phyloP scores from a whole-genome alignment of 2,797 vertebrate species.

The Ctenopoma multispine region DNA sequence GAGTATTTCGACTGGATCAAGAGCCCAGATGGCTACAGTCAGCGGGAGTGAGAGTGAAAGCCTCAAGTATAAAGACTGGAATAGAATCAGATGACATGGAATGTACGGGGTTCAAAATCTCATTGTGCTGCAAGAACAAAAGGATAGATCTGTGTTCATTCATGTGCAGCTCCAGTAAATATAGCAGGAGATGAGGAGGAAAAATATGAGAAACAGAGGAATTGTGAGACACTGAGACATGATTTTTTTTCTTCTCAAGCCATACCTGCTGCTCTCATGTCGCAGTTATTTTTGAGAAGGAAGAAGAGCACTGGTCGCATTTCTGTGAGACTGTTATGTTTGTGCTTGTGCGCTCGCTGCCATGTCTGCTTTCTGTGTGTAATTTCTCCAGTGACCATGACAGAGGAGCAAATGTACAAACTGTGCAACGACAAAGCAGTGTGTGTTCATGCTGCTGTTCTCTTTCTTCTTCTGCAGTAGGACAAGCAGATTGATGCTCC shows the following conservation, averaged over 20 bases:
- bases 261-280: conserved; percentile 28
- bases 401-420: conserved; percentile 51
- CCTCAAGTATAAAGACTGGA: conserved; percentile 56
- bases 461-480: conserved; percentile 51
- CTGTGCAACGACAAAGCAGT: conserved; percentile 36
- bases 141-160: conserved; percentile 35
- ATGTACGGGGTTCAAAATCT: conserved; percentile 52
- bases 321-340: conserved; percentile 22
- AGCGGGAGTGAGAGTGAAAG: conserved; percentile 52
- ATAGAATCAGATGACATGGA: conserved; percentile 58
- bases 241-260: neutral
- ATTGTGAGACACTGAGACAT: conserved; percentile 9
- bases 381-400: conserved; percentile 58
- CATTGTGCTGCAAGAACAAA: conserved; percentile 49
- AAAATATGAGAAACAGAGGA: conserved; percentile 14
- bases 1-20: conserved; percentile 65
- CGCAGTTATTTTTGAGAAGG: conserved; percentile 15
- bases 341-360: conserved; percentile 22
- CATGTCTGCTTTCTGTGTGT: conserved; percentile 28
- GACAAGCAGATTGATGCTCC: conserved; percentile 71
- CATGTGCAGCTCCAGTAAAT: conserved; percentile 36
- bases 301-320: conserved; percentile 22
- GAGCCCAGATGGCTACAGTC: conserved; percentile 73
- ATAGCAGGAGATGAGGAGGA: conserved; percentile 1
- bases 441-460: conserved; percentile 49